These are phyloP conservation scores for Drosophila bunnanda DNA, from an alignment of 2,888 invertebrate species.

Conservation along the genomic window DNA sequence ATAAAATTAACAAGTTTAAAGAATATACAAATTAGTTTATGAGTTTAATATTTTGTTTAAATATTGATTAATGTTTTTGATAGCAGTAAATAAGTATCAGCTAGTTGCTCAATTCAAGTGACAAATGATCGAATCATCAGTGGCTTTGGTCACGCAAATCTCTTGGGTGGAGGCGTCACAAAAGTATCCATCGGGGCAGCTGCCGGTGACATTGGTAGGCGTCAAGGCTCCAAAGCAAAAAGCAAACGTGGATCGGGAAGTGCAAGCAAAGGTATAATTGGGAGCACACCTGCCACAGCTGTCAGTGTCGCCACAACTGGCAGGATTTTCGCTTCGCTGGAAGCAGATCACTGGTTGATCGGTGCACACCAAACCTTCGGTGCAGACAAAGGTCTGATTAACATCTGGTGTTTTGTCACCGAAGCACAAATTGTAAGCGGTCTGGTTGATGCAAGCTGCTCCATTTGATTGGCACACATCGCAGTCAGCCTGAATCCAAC, in stretches of 20 bases:
- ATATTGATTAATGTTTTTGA: neutral
- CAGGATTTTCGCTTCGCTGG: conserved; percentile 71
- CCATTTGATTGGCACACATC: conserved; percentile 77
- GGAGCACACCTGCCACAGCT: conserved; percentile 77
- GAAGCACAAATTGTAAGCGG: conserved; percentile 77
- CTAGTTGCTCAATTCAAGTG: conserved; percentile 30
- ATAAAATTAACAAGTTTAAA: neutral
- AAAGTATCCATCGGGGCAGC: conserved; percentile 70
- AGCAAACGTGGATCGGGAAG: conserved; percentile 75
- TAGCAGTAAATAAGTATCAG: neutral
- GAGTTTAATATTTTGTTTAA: neutral
- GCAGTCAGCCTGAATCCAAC: conserved; percentile 53
- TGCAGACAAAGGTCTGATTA: conserved; percentile 74
- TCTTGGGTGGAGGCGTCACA: conserved; percentile 75
- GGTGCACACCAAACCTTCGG: conserved; percentile 79
- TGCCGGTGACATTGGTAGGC: conserved; percentile 69
- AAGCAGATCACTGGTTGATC: conserved; percentile 78
- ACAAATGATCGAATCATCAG: conserved; percentile 59
- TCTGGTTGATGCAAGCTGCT: conserved; percentile 79
- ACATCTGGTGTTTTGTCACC: conserved; percentile 63
- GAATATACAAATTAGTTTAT: neutral
- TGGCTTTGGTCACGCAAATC: conserved; percentile 67
- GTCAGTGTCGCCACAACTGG: conserved; percentile 81
- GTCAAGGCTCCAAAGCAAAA: conserved; percentile 79
- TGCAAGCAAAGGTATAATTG: conserved; percentile 80